These are phyloP conservation scores for Melinaea marsaeus DNA, from an alignment of 2,888 invertebrate species.

Conservation along the genomic window DNA sequence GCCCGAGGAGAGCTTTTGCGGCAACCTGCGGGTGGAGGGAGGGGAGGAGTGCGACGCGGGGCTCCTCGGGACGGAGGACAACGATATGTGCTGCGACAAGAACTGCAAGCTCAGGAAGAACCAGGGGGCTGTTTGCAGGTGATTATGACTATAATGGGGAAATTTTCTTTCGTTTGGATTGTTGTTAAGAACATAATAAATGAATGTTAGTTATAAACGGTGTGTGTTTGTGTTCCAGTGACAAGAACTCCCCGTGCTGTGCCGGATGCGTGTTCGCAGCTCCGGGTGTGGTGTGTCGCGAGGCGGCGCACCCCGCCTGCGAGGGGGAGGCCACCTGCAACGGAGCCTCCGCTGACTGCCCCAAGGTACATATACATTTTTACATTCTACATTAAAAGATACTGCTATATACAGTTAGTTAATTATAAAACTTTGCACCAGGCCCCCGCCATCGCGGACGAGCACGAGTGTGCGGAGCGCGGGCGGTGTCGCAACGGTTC, in stretches of 20 bases:
- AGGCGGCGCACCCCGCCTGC: slow-evolving; percentile 94
- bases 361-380: slow-evolving; percentile 51
- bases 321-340: slow-evolving; percentile 95
- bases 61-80: slow-evolving; percentile 91
- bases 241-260: slow-evolving; percentile 97
- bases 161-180: no score
- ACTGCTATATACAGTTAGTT: no score
- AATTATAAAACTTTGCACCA: slow-evolving; percentile 44
- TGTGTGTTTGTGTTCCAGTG: slow-evolving; percentile 74
- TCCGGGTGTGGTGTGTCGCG: slow-evolving; percentile 89
- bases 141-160: slow-evolving; percentile 47
- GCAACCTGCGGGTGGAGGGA: slow-evolving; percentile 95
- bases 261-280: slow-evolving; percentile 93
- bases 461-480: slow-evolving; percentile 92
- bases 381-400: no score
- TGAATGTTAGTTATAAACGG: no score
- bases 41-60: slow-evolving; percentile 99
- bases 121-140: slow-evolving; percentile 95
- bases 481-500: slow-evolving; percentile 94
- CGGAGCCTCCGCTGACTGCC: slow-evolving; percentile 79
- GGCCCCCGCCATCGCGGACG: slow-evolving; percentile 91
- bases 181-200: no score
- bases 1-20: slow-evolving; percentile 97
- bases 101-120: slow-evolving; percentile 90
- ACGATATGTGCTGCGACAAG: slow-evolving; percentile 95